Conservation (phyloP, 1,140 invertebrate species). For the Limonius californicus region DNA sequence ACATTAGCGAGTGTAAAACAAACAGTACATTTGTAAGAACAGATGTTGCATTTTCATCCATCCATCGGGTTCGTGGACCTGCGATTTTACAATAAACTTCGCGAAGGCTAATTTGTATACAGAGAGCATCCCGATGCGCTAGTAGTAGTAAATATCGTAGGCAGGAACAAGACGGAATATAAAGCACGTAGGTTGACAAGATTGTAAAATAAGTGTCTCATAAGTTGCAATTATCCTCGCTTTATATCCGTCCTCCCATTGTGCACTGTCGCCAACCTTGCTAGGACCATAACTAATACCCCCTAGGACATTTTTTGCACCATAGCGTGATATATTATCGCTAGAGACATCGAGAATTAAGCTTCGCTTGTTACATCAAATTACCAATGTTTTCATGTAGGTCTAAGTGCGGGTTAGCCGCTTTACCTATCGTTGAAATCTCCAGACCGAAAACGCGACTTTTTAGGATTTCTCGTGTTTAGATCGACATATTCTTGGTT, state of each 20-base stretch:
- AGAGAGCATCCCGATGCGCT: neutral
- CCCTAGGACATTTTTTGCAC: neutral
- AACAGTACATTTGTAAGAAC: no score
- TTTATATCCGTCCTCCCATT: slow-evolving; percentile 42
- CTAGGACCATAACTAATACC: neutral
- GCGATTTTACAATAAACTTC: no score
- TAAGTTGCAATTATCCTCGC: slow-evolving; percentile 44
- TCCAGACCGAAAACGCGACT: no score
- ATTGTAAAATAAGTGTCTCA: slow-evolving; percentile 38
- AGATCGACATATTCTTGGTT: no score
- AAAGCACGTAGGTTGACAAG: slow-evolving; percentile 26
- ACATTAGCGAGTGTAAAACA: no score
- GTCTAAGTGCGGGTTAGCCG: no score
- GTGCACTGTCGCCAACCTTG: slow-evolving; percentile 37
- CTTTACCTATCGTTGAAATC: neutral
- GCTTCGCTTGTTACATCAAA: no score
- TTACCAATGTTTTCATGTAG: no score
- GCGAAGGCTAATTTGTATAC: neutral
- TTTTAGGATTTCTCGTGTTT: no score
- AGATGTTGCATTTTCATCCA: no score
- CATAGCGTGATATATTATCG: neutral
- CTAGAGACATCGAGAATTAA: neutral
- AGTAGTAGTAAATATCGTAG: slow-evolving; percentile 8
- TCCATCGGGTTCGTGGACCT: no score
- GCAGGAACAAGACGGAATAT: slow-evolving; percentile 18